Conservation (phyloP, 2,888 invertebrate genomes). For the Clepsis dumicolana region DNA sequence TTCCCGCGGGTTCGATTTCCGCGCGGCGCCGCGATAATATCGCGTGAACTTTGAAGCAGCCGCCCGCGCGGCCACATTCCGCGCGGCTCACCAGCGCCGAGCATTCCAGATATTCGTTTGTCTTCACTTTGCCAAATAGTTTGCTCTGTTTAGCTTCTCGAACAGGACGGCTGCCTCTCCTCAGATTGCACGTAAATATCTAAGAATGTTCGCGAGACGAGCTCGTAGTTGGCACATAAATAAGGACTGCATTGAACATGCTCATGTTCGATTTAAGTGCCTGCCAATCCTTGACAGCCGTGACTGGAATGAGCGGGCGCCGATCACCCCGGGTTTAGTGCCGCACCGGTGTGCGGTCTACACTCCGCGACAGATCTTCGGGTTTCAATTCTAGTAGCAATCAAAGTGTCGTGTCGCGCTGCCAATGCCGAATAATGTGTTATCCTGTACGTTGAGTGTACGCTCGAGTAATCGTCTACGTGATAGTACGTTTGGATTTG, state of each 20-base stretch:
- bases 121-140: neutral
- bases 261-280: constrained; percentile 5
- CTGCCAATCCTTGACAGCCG: constrained; percentile 1
- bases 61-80: neutral
- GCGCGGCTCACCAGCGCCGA: neutral
- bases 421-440: neutral
- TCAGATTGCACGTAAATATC: neutral
- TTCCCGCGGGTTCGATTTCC: constrained; percentile 6
- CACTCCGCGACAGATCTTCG: neutral
- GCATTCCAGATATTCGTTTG: constrained; percentile 6
- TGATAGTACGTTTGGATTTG: no score
- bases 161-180: neutral
- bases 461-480: no score
- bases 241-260: constrained; percentile 8
- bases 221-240: neutral
- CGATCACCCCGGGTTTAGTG: constrained; percentile 11
- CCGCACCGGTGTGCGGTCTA: no score
- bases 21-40: neutral
- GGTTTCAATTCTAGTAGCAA: constrained; percentile 16
- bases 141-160: neutral
- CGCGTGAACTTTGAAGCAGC: neutral
- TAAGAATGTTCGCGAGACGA: neutral
- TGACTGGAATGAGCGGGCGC: constrained; percentile 11
- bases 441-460: neutral
- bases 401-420: constrained; percentile 1